A percentile compares a stretch with the other conserved stretches of the same genome.
These are phyloP conservation scores for Cossypha caffra DNA, from an alignment of 2,797 vertebrate species.

Conservation along the genomic window DNA sequence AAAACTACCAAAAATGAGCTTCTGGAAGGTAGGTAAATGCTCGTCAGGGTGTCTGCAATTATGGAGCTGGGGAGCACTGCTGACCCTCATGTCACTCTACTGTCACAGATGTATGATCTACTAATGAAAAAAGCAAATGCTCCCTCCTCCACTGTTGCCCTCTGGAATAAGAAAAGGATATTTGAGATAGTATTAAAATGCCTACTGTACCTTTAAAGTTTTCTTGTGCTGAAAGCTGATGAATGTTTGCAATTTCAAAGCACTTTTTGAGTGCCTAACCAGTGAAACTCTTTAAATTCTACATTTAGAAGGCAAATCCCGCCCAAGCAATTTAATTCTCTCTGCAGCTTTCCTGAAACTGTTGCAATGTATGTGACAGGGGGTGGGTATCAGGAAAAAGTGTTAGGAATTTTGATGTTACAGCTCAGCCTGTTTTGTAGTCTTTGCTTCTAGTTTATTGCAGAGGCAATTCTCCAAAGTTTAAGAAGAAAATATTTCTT, in stretches of 20 bases:
- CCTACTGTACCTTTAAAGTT: background rate
- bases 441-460: background rate
- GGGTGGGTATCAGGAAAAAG: background rate
- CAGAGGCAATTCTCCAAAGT: background rate
- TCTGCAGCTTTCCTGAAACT: background rate
- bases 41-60: background rate
- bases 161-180: background rate
- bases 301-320: background rate
- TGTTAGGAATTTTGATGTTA: background rate
- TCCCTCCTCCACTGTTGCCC: background rate
- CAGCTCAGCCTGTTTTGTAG: background rate
- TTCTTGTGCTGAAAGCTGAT: background rate
- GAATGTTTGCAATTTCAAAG: background rate
- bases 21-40: background rate
- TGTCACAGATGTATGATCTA: background rate
- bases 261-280: background rate
- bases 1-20: background rate
- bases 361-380: background rate
- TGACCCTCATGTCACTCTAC: background rate
- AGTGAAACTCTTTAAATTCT: slow-evolving; percentile 12
- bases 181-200: background rate
- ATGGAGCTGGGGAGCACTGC: background rate
- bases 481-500: background rate
- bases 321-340: background rate
- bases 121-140: background rate